Percentiles rank a stretch among this genome's conserved stretches.
These are phyloP conservation scores for Steinernema hermaphroditum DNA, from an alignment of 2,888 invertebrate species.

Conservation along the genomic window DNA sequence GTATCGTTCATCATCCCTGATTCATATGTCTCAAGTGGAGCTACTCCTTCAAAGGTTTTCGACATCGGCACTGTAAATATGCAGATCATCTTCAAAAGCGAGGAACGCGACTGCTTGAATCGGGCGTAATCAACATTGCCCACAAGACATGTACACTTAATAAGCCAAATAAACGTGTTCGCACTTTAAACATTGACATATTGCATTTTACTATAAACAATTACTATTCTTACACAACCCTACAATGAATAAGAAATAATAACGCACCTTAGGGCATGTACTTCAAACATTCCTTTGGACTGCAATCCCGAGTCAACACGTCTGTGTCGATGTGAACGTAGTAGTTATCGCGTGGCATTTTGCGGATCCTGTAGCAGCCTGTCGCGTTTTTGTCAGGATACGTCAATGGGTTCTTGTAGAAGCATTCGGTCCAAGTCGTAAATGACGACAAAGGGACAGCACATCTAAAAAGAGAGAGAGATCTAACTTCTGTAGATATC, in stretches of 20 bases:
- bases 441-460: neutral
- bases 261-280: too few relatives aligned
- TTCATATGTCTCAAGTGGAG: slow-evolving; percentile 37
- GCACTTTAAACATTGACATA: too few relatives aligned
- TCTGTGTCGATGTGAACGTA: neutral
- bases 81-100: slow-evolving; percentile 42
- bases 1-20: slow-evolving; percentile 43
- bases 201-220: too few relatives aligned
- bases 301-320: neutral
- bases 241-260: too few relatives aligned
- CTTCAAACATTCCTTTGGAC: too few relatives aligned
- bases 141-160: too few relatives aligned
- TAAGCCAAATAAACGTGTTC: too few relatives aligned
- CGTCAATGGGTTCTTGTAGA: neutral
- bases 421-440: neutral
- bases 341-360: neutral
- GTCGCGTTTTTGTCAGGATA: neutral
- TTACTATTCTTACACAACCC: too few relatives aligned
- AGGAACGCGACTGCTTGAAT: slow-evolving; percentile 43
- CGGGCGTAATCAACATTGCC: neutral
- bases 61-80: slow-evolving; percentile 46
- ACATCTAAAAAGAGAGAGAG: too few relatives aligned
- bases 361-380: neutral
- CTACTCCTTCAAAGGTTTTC: slow-evolving; percentile 36
- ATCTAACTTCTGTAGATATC: too few relatives aligned